These are phyloP conservation scores for Acanthosepion lycidas DNA, from an alignment of 2,888 invertebrate species.

Conservation along the genomic window DNA sequence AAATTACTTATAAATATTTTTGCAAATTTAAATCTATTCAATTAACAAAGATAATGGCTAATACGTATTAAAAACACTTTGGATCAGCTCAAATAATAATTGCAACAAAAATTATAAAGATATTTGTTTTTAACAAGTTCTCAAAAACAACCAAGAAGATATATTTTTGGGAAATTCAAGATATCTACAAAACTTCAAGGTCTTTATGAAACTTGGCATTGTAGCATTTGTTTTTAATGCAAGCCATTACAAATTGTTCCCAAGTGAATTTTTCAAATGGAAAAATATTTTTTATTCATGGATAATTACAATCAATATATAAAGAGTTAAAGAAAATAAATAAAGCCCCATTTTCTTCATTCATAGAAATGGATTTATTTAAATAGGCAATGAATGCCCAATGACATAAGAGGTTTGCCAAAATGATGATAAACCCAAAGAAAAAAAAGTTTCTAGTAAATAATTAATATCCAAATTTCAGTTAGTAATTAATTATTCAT, in stretches of 20 bases:
- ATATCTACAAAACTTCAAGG: neutral
- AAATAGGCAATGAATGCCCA: neutral
- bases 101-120: no score
- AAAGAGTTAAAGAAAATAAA: neutral
- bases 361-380: neutral
- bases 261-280: no score
- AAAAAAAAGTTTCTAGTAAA: no score
- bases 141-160: no score
- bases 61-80: no score
- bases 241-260: slow-evolving; percentile 16
- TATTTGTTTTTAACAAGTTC: no score
- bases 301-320: neutral
- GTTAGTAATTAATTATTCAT: neutral
- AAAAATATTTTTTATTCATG: neutral
- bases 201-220: slow-evolving; percentile 18
- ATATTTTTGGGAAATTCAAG: neutral
- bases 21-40: neutral
- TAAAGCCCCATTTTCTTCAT: neutral
- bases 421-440: no score
- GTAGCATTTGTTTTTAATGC: neutral
- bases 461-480: neutral
- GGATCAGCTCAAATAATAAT: no score
- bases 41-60: neutral
- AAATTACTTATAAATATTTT: neutral
- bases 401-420: no score